Evolutionary conservation across 92 coral and sea anemone species (phyloP), one percentile per base, ranked within the genome.

Genomic region (Zoanthus sansibaricus): DNA sequence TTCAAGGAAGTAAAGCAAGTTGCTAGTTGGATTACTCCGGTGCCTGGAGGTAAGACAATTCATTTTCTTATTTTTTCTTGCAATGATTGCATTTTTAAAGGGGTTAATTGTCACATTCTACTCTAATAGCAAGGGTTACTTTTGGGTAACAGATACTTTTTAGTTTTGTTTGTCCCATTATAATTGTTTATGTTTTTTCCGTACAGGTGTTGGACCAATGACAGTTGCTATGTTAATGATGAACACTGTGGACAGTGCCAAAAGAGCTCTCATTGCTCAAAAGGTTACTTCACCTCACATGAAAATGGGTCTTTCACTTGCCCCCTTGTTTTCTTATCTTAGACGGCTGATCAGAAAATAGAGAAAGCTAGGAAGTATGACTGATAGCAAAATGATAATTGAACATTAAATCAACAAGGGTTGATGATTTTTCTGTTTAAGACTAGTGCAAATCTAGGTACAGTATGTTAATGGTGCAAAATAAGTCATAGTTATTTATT

Each of bases 11-110:
- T 90, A 12, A 90, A 91, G 77, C 90, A 88, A 85, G 93, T 87
- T 82, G 99, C 99, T 8, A 92, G 99, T 64, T 97, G 99, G 99
- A 95, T 97, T 33, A 97, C 99, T 54, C 99, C 99, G 6, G 99
- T 97, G 1, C 99, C 99, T 44, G 99, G 99, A 78, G 99, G 99
- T 97, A 72, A 72, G 90, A 58, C n/a, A 58, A 76, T 20, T 31
- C 12, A 11, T 79, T 8, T 30, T 7, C 1, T 49, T 0, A 49
- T 49, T 49, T 49, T 49, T 11, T 49, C 12, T 37, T 37, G 4
- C 42, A 37, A 37, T 37, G 42, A 37, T 37, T 37, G 42, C 42
- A 37, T 37, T 37, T 37, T 37, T 37, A 4, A 37, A 37, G 42
- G 42, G 42, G 42, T 37, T 37, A 37, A 25, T 25, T 25, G 25